These are phyloP conservation scores for Ricordea florida DNA, from an alignment of 92 coral and sea anemone genomes.

Conservation along the genomic window DNA sequence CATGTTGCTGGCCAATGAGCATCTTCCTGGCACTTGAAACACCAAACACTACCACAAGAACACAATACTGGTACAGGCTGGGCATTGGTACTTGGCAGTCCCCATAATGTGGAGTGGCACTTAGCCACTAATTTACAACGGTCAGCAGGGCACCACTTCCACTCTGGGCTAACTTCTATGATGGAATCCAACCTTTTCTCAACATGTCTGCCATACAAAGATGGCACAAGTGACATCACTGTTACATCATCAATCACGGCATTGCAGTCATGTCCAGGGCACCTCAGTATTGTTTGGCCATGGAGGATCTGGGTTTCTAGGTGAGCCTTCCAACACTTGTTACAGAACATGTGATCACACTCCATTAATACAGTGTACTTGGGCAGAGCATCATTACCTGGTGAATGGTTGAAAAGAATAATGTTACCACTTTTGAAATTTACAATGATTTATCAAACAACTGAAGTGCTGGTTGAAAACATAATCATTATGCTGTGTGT, in stretches of 20 bases:
- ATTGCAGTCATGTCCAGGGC: slow-evolving; percentile 68
- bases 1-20: slow-evolving; percentile 92
- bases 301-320: slow-evolving; percentile 45
- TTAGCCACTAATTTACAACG: slow-evolving; percentile 45
- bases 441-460: neutral
- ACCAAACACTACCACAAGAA: slow-evolving; percentile 69
- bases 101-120: no score
- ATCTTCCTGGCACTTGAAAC: slow-evolving; percentile 70
- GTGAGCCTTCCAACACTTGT: slow-evolving; percentile 71
- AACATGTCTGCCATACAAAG: slow-evolving; percentile 11
- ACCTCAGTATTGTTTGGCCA: slow-evolving; percentile 51
- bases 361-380: slow-evolving; percentile 7
- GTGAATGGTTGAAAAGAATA: neutral
- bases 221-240: slow-evolving; percentile 59
- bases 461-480: no score
- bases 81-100: no score
- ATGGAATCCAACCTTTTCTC: slow-evolving; percentile 5
- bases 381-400: neutral
- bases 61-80: slow-evolving; percentile 68
- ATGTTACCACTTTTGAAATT: neutral
- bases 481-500: no score
- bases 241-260: slow-evolving; percentile 54
- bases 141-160: slow-evolving; percentile 72
- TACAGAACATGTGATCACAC: slow-evolving; percentile 70
- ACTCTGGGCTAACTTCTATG: slow-evolving; percentile 40